Percentiles rank a stretch among this genome's conserved stretches.
phyloP scores from a whole-genome alignment of 2,888 invertebrate species.

The Cantharis rustica region DNA sequence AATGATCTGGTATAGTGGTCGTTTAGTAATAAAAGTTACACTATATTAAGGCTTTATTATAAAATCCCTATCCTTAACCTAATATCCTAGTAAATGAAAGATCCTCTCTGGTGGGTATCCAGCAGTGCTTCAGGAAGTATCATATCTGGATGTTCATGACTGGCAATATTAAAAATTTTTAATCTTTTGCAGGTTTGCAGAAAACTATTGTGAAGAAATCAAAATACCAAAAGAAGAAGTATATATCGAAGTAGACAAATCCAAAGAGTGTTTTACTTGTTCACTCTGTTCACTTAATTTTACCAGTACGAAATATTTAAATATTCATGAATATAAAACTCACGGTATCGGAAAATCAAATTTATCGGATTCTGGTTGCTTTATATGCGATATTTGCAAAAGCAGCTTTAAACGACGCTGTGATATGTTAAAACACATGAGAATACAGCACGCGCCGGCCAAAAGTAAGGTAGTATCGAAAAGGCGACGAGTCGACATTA shows the following conservation, averaged over 20 bases:
- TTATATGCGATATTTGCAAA: constrained; percentile 18
- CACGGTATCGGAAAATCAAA: not conserved
- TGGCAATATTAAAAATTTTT: not conserved
- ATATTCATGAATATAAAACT: constrained; percentile 1
- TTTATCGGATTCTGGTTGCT: not conserved
- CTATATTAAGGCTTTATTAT: not conserved
- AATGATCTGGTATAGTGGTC: not conserved
- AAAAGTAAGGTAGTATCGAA: constrained; percentile 15
- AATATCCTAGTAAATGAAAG: too few species aligned
- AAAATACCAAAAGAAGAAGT: not conserved
- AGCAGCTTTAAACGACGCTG: constrained; percentile 8
- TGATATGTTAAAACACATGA: constrained; percentile 16
- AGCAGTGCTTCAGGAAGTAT: not conserved
- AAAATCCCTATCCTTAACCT: not conserved
- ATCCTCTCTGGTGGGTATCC: not conserved
- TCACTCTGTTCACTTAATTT: not conserved
- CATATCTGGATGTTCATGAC: too few species aligned
- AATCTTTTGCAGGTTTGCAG: not conserved
- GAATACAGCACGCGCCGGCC: constrained; percentile 10
- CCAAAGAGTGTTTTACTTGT: not conserved
- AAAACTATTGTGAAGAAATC: too few species aligned
- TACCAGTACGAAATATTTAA: not conserved
- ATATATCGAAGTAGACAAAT: not conserved
- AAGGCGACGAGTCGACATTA: constrained; percentile 25
- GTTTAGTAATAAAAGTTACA: not conserved